Percentiles rank a stretch among this genome's conserved stretches.
Evolutionary conservation across 1,140 invertebrate species (phyloP).

Genomic region (Megalonaias nervosa): DNA sequence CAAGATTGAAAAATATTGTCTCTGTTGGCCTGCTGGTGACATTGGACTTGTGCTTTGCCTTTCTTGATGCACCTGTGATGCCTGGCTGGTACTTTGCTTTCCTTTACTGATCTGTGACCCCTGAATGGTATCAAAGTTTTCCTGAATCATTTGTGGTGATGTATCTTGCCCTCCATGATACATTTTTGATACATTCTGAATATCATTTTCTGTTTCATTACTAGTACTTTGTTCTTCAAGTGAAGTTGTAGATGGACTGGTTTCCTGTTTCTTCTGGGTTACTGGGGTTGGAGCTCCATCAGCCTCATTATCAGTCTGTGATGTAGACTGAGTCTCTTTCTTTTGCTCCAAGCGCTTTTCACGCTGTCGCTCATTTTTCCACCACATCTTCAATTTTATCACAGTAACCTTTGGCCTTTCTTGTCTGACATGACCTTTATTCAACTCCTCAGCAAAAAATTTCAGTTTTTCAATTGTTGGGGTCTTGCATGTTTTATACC

Average conservation of each 20-base stretch:
- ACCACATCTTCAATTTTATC: slow-evolving; percentile 67
- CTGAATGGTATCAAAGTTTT: not conserved
- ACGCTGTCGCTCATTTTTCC: slow-evolving; percentile 69
- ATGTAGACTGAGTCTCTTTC: not conserved
- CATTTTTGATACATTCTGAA: not conserved
- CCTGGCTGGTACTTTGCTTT: not conserved
- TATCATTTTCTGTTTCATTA: not conserved
- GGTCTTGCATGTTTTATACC: slow-evolving; percentile 57
- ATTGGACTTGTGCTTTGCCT: not conserved
- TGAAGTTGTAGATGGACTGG: not conserved
- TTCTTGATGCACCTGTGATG: not conserved
- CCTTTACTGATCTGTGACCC: not conserved
- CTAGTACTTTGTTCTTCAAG: not conserved
- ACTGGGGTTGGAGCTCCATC: not conserved
- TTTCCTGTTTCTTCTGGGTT: not conserved
- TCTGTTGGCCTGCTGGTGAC: not conserved
- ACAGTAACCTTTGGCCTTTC: slow-evolving; percentile 63
- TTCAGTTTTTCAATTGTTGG: slow-evolving; percentile 59
- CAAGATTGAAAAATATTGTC: too few species aligned
- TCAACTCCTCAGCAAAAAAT: slow-evolving; percentile 61
- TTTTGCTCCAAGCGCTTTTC: slow-evolving; percentile 38
- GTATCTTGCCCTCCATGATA: not conserved
- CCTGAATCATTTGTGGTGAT: not conserved
- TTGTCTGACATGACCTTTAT: slow-evolving; percentile 60
- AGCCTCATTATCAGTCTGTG: not conserved